Conservation (phyloP, 2,797 vertebrate species). For the Amazona ochrocephala region DNA sequence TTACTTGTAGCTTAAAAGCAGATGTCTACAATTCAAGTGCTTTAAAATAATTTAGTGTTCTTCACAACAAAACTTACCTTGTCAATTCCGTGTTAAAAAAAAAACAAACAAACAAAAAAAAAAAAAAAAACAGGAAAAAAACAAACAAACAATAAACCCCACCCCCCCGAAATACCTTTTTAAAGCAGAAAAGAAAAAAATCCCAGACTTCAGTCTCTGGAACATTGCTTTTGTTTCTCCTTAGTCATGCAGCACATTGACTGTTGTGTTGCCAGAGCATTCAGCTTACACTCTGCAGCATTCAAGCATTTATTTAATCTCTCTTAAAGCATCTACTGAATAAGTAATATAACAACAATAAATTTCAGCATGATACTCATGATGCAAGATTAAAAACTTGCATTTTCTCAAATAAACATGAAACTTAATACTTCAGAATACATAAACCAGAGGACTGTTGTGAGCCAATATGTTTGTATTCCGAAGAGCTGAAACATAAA, state of each 20-base stretch:
- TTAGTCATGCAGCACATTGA: background rate
- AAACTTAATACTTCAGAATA: background rate
- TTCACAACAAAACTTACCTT: slow-evolving; percentile 21
- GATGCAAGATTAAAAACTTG: background rate
- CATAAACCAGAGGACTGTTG: background rate
- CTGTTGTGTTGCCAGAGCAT: slow-evolving; percentile 10
- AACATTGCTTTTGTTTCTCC: background rate
- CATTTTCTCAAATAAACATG: background rate
- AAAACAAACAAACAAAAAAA: background rate
- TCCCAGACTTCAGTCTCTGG: background rate
- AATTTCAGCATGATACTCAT: background rate
- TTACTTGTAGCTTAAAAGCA: slow-evolving; percentile 20
- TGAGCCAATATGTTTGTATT: background rate
- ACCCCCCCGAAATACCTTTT: background rate
- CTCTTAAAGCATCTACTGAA: background rate
- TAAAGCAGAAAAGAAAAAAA: background rate
- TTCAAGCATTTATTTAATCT: background rate
- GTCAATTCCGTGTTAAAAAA: background rate
- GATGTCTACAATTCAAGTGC: slow-evolving; percentile 1
- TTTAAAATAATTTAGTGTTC: background rate
- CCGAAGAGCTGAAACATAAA: background rate
- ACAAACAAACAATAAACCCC: no score
- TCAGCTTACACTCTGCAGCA: background rate
- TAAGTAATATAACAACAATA: background rate
- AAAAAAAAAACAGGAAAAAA: background rate